These are phyloP conservation scores for Chaetorhynchus papuensis DNA, from an alignment of 2,113 vertebrate genomes.

Conservation along the genomic window DNA sequence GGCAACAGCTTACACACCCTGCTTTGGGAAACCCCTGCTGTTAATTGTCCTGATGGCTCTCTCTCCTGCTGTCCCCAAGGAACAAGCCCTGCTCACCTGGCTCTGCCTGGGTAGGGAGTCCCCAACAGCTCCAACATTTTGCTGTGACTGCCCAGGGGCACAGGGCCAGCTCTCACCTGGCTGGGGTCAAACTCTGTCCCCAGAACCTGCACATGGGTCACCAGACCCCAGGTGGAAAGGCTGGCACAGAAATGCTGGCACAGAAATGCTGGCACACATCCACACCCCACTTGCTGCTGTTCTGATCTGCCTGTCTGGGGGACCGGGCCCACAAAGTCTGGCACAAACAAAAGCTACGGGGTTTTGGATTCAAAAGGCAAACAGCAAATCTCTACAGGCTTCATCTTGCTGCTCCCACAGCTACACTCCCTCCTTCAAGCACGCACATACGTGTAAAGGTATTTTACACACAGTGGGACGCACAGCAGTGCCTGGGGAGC, in stretches of 20 bases:
- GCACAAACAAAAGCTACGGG: accelerated
- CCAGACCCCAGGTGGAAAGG: not conserved
- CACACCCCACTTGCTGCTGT: not conserved
- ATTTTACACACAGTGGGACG: not conserved
- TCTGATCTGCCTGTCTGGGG: not conserved
- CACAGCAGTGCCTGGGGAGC: not conserved
- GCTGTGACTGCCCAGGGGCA: not conserved
- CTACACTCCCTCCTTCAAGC: not conserved
- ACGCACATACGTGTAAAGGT: not conserved
- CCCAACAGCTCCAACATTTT: not conserved
- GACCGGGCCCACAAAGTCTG: not conserved
- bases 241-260: not conserved
- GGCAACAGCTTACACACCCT: not conserved
- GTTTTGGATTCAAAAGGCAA: not conserved
- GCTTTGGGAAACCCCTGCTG: not conserved
- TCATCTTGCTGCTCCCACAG: not conserved
- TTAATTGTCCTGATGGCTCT: not conserved
- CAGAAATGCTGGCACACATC: not conserved
- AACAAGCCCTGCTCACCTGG: not conserved
- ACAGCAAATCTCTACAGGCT: not conserved
- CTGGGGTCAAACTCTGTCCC: not conserved
- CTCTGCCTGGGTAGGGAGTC: not conserved
- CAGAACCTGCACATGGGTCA: not conserved
- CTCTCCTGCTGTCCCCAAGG: not conserved
- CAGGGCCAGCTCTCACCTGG: not conserved